Base-by-base conservation (phyloP, 2,113 vertebrate species). In the Asarcornis scutulata region DNA sequence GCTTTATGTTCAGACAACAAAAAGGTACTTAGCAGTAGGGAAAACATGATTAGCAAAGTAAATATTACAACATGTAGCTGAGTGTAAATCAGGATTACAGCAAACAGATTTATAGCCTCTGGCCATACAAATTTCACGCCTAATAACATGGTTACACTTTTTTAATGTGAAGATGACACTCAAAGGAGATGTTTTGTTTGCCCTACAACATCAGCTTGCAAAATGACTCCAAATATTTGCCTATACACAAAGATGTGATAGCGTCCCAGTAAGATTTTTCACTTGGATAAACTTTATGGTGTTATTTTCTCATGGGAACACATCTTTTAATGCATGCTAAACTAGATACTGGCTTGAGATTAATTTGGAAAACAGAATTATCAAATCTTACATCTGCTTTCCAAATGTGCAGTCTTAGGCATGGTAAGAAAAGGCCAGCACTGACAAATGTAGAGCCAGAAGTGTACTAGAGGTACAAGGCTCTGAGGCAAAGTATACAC, bases 291-390 rank as follows among this genome's bases (percentile, higher is more conserved):
- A 74, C n/a, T 27, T 74, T 27, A 52, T 7, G 58, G n/a, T 77
- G 52, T 27, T 92, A 4, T 83, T 93, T 93, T 88, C 80, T 76
- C 88, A 88, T 13, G 68, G 76, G 75, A 97, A 88, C 22, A 40
- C n/a, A n/a, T 59, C 29, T 21, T 31, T 83, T 73, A 13, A n/a
- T 9, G 40, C 31, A 59, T 87, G 66, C 67, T 85, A 52, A 77
- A 69, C 40, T 16, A 91, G 76, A 83, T 67, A 34, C 36, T 9
- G 34, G 27, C n/a, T 77, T 72, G 50, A 91, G 83, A 91, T 90
- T 89, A 91, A 73, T 38, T 53, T 66, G 50, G 17, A 79, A 89
- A 48, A 6, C 21, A 88, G 48, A 48, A 48, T 48, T 48, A 22
- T 48, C 48, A 48, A 22, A 48, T 22, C 21, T 48, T 48, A 48